phyloP scores from a whole-genome alignment of 2,113 vertebrate species.

The Ictalurus punctatus region DNA sequence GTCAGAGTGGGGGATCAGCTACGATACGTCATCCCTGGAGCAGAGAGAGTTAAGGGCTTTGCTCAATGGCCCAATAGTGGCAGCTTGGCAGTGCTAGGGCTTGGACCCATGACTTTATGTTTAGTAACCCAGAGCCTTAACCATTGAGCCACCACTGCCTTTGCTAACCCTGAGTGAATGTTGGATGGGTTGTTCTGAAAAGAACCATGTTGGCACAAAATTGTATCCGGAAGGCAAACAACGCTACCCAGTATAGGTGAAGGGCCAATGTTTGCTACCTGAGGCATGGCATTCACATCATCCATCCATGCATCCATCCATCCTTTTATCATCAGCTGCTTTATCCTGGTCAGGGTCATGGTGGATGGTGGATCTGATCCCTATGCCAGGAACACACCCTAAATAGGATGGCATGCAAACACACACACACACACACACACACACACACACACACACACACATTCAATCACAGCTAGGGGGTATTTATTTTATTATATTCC shows the following conservation, averaged over 20 bases:
- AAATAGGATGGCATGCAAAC: not conserved
- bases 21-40: too few species aligned
- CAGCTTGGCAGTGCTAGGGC: too few species aligned
- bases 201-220: not conserved
- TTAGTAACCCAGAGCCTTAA: too few species aligned
- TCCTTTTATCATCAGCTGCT: not conserved
- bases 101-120: too few species aligned
- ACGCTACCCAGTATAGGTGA: not conserved
- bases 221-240: not conserved
- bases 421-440: not conserved
- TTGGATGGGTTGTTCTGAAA: not conserved
- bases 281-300: not conserved
- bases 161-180: not conserved
- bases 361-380: not conserved
- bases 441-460: not conserved
- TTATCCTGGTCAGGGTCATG: not conserved
- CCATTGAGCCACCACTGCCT: not conserved
- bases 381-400: not conserved
- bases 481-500: too few species aligned
- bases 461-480: too few species aligned
- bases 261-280: not conserved
- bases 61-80: too few species aligned
- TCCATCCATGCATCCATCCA: not conserved
- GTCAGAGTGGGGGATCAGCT: too few species aligned
- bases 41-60: too few species aligned